Base-by-base conservation (phyloP, 1,140 invertebrate species). In the Cotesia vestalis region DNA sequence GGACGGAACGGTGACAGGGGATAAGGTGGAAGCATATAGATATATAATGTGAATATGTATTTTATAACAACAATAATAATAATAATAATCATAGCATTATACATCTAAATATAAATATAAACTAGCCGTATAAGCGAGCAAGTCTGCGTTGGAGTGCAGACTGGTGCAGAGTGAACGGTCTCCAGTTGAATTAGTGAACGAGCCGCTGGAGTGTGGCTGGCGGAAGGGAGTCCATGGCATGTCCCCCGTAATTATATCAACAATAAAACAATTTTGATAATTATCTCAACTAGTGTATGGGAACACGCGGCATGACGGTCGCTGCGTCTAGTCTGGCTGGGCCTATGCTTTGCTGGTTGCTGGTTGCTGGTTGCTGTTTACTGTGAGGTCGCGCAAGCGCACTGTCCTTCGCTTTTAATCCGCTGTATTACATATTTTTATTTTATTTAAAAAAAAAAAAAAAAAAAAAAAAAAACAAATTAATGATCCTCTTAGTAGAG, bases 241-340 rank as follows among this genome's bases (percentile, higher is more conserved):
- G 84, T 86, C 81, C 84, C 79, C 76, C 80, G 83, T 84, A 86
- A 86, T 86, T 86, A 86, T 85, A 86, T 76, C 82, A 84, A 86
- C 84, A 86, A 86, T 86, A 85, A 86, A 85, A 86, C 84, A 86
- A 86, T 85, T 86, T 86, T 85, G 84, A 85, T 84, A 86, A 86
- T 86, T 86, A 86, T 85, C 83, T 85, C 81, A 82, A 85, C 82
- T 85, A 86, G 84, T 86, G 83, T 86, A 85, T 86, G 84, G 84
- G 84, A 86, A 86, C 83, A 85, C 79, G 69, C 73, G 60, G 59
- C 62, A 74, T 77, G 75, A 74, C 71, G 35, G 69, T 70, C 40
- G 4, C 27, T 34, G 59, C 40, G 38, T 53, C 38, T n/a, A 46
- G 38, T n/a, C 40, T 27, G 70, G 70, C 60, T 53, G 53, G 36